phyloP scores from a whole-genome alignment of 2,888 invertebrate species.

The Leucophora obtusa region DNA sequence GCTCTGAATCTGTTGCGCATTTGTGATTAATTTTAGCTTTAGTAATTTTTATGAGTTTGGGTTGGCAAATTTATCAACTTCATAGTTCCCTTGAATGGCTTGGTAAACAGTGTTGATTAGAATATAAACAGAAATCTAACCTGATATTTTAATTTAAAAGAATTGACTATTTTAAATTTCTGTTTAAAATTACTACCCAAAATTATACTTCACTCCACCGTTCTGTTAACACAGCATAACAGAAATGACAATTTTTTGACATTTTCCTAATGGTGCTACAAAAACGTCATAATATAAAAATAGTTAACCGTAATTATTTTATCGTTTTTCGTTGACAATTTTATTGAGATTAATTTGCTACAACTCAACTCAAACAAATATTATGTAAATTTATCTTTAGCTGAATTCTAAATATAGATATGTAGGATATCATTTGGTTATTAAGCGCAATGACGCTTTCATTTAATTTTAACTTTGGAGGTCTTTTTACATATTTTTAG shows the following conservation, averaged over 20 bases:
- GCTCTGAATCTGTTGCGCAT: too few relatives aligned
- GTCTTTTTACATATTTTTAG: background rate
- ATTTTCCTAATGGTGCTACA: slow-evolving; percentile 27
- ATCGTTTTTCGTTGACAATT: slow-evolving; percentile 37
- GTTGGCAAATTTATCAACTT: too few relatives aligned
- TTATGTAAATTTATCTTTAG: background rate
- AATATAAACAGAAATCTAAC: too few relatives aligned
- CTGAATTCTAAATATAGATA: background rate
- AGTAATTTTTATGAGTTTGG: too few relatives aligned
- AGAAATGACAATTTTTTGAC: slow-evolving; percentile 27
- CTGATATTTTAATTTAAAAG: too few relatives aligned
- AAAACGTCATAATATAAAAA: slow-evolving; percentile 32
- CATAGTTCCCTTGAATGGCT: too few relatives aligned
- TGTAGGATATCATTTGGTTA: background rate
- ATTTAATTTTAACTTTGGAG: background rate
- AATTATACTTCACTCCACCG: background rate
- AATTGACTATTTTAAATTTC: too few relatives aligned
- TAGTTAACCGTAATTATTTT: slow-evolving; percentile 54
- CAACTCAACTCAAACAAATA: background rate
- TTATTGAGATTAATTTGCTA: slow-evolving; percentile 31
- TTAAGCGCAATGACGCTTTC: background rate
- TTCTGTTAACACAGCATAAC: background rate
- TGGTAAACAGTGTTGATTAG: too few relatives aligned
- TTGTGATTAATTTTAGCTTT: too few relatives aligned
- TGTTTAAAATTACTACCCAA: background rate